Evolutionary conservation across 2,797 vertebrate genomes (phyloP).

Genomic region (Schizopygopsis pylzovi): DNA sequence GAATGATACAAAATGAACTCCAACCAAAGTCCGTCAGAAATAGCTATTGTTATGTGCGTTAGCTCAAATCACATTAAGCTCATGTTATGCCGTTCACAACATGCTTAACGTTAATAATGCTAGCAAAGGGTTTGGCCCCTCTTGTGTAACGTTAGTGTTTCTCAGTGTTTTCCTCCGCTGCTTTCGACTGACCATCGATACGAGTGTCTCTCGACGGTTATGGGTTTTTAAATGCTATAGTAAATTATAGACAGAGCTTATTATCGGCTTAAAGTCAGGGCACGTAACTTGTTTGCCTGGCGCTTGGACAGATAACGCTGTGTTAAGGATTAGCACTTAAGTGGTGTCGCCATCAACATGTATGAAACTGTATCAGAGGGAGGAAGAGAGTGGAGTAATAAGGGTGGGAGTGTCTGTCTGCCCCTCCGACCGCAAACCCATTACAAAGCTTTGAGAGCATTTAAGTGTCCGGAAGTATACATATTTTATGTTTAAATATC

Average conservation of each 20-base stretch:
- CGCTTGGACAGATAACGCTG: constrained; percentile 34
- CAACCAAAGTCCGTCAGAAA: background rate
- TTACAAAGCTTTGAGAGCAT: background rate
- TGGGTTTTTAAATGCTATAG: background rate
- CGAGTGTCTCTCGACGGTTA: background rate
- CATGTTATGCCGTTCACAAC: background rate
- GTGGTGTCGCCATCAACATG: constrained; percentile 38
- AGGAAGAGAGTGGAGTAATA: background rate
- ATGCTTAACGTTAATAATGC: background rate
- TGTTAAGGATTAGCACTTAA: constrained; percentile 39
- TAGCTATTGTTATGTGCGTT: background rate
- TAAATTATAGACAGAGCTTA: constrained; percentile 62
- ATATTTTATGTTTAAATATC: background rate
- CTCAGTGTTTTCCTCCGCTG: background rate
- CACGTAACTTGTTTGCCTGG: constrained; percentile 45
- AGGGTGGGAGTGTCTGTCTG: constrained; percentile 18
- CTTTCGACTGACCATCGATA: constrained; percentile 2
- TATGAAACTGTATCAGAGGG: constrained; percentile 16
- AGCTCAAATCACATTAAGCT: background rate
- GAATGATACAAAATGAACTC: background rate
- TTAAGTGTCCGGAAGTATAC: background rate
- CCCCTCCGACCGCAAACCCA: background rate
- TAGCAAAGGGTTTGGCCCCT: constrained; percentile 19
- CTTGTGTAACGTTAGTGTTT: background rate
- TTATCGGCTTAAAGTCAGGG: constrained; percentile 74